Evolutionary conservation across 2,113 vertebrate genomes (phyloP), one percentile per base, ranked within the genome.

Genomic region (Brachyistius frenatus): DNA sequence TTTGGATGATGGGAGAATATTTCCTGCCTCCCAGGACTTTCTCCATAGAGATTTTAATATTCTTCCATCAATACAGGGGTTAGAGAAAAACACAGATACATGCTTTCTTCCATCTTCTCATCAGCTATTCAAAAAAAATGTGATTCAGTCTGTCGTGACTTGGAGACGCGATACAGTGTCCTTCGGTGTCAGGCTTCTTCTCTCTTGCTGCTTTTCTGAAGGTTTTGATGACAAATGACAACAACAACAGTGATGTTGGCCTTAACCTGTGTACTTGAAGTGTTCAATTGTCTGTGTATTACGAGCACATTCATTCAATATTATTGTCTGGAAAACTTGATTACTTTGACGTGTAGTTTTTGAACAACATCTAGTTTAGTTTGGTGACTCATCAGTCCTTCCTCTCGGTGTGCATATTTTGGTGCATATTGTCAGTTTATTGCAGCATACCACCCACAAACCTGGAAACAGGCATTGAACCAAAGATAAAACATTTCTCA

Each of bases 401-500:
- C 41, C 10, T 33, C 49, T 37, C 7, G 11, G 37, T 49, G 54
- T 33, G 23, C 66, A 54, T 30, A 46, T 44, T 68, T 62, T 49
- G 52, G 15, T 47, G 61, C 49, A 82, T 72, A 75, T 67, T 73
- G 71, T 60, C 32, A 35, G 67, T 31, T 23, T 54, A 39, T 54
- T 36, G 54, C 10, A 65, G 9, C 33, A 1, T 23, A 1, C 50
- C 78, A 65, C 68, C 15, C 74, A 60, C 30, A 0, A 11, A 2
- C 41, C 7, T 65, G 49, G 33, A 66, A 63, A 75, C 66, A 69
- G 56, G 52, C 76, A 30, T 16, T 35, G 49, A 65, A 84, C 47
- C 54, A 66, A 39, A 7, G 9, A 44, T 44, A 2, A 9, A 50
- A n/a, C 46, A 32, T 39, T 36, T 57, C 30, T 47, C 44, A 66